Evolutionary conservation across 1,140 invertebrate species (phyloP).

Genomic region (Charaxes varanes): DNA sequence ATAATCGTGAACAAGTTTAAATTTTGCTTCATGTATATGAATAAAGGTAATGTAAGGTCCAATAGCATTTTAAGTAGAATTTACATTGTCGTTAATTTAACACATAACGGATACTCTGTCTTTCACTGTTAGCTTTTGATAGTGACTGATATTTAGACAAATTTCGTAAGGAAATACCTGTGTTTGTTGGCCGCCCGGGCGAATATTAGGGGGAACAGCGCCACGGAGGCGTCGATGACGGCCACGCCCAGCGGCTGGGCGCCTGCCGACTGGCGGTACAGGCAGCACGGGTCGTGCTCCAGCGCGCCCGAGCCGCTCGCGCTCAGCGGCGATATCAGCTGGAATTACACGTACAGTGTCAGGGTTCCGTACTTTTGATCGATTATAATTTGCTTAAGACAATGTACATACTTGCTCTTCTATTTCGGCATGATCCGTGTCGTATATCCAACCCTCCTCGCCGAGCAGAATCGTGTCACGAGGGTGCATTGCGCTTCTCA

Average conservation of each 20-base stretch:
- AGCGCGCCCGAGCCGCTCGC: slow-evolving; percentile 95
- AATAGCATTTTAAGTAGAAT: no score
- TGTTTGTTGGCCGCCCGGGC: slow-evolving; percentile 96
- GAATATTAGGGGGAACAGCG: slow-evolving; percentile 95
- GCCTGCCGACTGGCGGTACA: slow-evolving; percentile 85
- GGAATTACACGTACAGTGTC: slow-evolving; percentile 5
- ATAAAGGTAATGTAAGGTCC: no score
- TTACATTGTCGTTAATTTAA: no score
- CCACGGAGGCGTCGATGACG: slow-evolving; percentile 95
- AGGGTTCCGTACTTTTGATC: slow-evolving; percentile 14
- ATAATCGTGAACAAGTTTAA: no score
- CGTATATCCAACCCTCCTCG: slow-evolving; percentile 86
- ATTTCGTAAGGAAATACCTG: no score
- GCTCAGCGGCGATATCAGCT: slow-evolving; percentile 60
- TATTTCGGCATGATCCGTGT: slow-evolving; percentile 96
- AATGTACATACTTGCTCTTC: slow-evolving; percentile 98
- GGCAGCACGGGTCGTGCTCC: slow-evolving; percentile 94
- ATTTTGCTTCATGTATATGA: no score
- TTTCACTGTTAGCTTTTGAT: no score
- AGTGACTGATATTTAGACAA: no score
- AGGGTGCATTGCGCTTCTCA: slow-evolving; percentile 91
- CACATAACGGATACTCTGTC: no score
- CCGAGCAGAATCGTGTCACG: slow-evolving; percentile 92
- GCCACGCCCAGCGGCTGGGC: slow-evolving; percentile 96
- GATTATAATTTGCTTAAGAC: no score